Evolutionary conservation across 2,113 vertebrate species (phyloP), one percentile per base, ranked within the genome.

Genomic region (Phoxinus phoxinus): DNA sequence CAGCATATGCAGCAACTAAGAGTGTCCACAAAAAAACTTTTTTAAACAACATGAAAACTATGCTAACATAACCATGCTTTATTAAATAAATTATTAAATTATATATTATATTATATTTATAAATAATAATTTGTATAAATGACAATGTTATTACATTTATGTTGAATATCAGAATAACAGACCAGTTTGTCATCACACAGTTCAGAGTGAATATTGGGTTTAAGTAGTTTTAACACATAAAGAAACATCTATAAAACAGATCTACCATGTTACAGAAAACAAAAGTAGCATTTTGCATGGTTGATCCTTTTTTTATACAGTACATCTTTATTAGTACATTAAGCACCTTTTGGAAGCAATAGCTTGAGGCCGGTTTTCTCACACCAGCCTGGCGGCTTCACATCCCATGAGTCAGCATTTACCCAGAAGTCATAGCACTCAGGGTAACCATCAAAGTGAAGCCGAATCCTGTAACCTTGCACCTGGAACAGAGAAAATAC

Each of bases 361-460:
- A 98, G 93, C 75, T 96, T 96, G 85, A 96, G 96, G 84, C 94
- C 94, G 21, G 94, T 97, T 93, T 97, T 97, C 90, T 98, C 97
- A 92, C 97, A 98, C 96, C 96, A 98, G 86, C 96, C 96, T 1
- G 96, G 94, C 12, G 97, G 96, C 90, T 96, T 96, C 87, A 98
- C 87, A 75, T 97, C 96, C 93, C 95, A 93, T 9, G 96, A 97
- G 90, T 98, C 97, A 0, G 96, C 96, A 37, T 97, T 98, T 75
- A 95, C 94, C 97, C 97, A 98, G 90, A 97, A 97, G 92, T 98
- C 97, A 2, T 97, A 97, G 92, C 94, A 96, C 84, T 97, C 96
- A 2, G 95, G 94, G 88, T 96, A 98, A n/a, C 96, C 96, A 41
- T 98, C 97, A 0, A 98, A 98, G 92, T 97, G 97, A 53, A 98